A percentile compares a stretch with the other conserved stretches of the same genome.
Conservation (phyloP, 2,888 invertebrate species). For the Pyrocoelia pectoralis region DNA sequence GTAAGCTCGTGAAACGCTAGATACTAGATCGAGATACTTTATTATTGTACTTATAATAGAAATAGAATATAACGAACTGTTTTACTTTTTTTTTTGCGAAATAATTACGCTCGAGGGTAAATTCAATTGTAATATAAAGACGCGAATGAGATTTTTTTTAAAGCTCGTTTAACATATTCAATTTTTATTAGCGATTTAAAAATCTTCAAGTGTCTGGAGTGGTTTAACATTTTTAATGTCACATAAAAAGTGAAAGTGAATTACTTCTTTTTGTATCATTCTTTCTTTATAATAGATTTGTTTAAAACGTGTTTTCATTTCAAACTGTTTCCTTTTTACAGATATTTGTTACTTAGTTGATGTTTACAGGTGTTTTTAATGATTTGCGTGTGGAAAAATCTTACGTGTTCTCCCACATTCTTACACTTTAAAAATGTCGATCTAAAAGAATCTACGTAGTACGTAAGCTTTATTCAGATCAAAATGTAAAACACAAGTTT, state of each 20-base stretch:
- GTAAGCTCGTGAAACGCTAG: constrained; percentile 31
- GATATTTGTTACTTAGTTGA: too few species aligned
- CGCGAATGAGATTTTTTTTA: background rate
- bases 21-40: constrained; percentile 35
- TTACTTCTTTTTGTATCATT: too few species aligned
- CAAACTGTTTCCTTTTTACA: too few species aligned
- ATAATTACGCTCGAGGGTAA: background rate
- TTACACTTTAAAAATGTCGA: too few species aligned
- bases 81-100: background rate
- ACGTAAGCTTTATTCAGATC: too few species aligned
- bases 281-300: background rate
- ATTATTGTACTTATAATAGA: constrained; percentile 6
- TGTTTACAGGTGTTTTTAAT: too few species aligned
- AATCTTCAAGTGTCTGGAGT: background rate
- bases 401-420: too few species aligned
- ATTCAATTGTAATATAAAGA: too few species aligned
- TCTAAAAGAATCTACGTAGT: too few species aligned
- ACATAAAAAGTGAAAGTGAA: background rate
- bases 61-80: background rate
- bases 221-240: background rate
- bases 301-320: too few species aligned
- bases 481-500: too few species aligned
- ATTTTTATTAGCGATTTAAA: background rate
- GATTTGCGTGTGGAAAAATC: too few species aligned
- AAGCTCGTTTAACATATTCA: background rate